A percentile compares a stretch with the other conserved stretches of the same genome.
Conservation (phyloP, 1,140 invertebrate species). For the Megathymus violae region DNA sequence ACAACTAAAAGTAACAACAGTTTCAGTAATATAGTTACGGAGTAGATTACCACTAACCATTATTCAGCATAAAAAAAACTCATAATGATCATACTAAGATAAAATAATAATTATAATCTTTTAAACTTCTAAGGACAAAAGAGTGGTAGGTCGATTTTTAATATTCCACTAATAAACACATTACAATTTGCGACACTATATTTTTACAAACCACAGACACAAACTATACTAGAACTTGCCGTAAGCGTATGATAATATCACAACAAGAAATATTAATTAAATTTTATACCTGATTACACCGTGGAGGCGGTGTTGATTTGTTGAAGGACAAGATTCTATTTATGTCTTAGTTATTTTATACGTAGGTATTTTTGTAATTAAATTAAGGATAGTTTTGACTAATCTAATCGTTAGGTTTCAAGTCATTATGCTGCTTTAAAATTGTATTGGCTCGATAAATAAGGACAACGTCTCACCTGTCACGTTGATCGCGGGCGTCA, state of each 20-base stretch:
- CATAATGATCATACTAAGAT: too few relatives aligned
- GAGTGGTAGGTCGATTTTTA: slow-evolving; percentile 22
- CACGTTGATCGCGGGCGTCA: slow-evolving; percentile 72
- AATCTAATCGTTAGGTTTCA: slow-evolving; percentile 16
- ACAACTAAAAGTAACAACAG: too few relatives aligned
- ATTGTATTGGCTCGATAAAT: slow-evolving; percentile 15
- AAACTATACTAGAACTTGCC: slow-evolving; percentile 30
- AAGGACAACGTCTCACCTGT: slow-evolving; percentile 56
- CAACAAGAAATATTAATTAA: slow-evolving; percentile 63
- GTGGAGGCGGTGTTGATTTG: slow-evolving; percentile 56
- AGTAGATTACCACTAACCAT: too few relatives aligned
- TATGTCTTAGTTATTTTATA: slow-evolving; percentile 57
- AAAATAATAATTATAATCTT: neutral
- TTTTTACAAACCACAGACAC: slow-evolving; percentile 25
- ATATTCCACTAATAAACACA: slow-evolving; percentile 16
- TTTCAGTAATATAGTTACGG: too few relatives aligned
- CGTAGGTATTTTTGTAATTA: slow-evolving; percentile 45
- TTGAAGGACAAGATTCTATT: slow-evolving; percentile 69
- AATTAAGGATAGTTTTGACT: slow-evolving; percentile 36
- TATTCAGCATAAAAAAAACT: too few relatives aligned
- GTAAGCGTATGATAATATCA: slow-evolving; percentile 62
- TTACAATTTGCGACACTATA: slow-evolving; percentile 21
- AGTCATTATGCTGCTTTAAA: slow-evolving; percentile 1
- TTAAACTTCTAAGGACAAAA: slow-evolving; percentile 10
- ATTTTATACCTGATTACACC: slow-evolving; percentile 52